Conservation (phyloP, 2,888 invertebrate species). For the Alviniconcha strummeri region DNA sequence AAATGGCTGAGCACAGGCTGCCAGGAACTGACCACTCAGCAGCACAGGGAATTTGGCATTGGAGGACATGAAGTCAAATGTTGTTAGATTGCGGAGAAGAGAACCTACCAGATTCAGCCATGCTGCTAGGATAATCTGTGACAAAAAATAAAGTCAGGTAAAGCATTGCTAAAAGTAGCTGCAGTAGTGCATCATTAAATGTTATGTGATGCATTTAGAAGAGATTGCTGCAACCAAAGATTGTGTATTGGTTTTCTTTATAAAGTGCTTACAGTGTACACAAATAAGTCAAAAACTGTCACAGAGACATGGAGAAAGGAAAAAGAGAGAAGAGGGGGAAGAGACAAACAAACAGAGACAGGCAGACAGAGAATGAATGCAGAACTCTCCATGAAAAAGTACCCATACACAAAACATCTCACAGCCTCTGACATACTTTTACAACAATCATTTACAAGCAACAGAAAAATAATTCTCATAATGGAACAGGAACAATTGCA, state of each 20-base stretch:
- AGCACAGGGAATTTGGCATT: conserved; percentile 57
- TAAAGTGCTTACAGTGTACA: background rate
- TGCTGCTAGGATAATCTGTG: conserved; percentile 71
- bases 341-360: background rate
- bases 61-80: conserved; percentile 57
- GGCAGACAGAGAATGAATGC: background rate
- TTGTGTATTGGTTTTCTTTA: background rate
- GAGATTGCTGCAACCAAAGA: too few species aligned
- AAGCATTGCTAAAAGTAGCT: background rate
- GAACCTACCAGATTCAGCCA: conserved; percentile 74
- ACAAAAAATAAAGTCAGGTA: background rate
- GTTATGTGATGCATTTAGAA: too few species aligned
- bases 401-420: too few species aligned
- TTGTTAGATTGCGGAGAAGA: conserved; percentile 71
- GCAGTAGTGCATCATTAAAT: too few species aligned
- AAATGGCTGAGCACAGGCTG: conserved; percentile 76
- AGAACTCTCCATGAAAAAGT: background rate
- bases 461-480: too few species aligned
- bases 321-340: too few species aligned
- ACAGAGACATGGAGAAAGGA: too few species aligned
- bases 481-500: background rate
- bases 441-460: too few species aligned
- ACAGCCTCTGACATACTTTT: too few species aligned
- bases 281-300: too few species aligned
- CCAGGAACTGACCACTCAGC: conserved; percentile 73